Percentiles rank a stretch among this genome's conserved stretches.
Conservation (phyloP, 2,797 vertebrate species). For the Rallus crepitans region DNA sequence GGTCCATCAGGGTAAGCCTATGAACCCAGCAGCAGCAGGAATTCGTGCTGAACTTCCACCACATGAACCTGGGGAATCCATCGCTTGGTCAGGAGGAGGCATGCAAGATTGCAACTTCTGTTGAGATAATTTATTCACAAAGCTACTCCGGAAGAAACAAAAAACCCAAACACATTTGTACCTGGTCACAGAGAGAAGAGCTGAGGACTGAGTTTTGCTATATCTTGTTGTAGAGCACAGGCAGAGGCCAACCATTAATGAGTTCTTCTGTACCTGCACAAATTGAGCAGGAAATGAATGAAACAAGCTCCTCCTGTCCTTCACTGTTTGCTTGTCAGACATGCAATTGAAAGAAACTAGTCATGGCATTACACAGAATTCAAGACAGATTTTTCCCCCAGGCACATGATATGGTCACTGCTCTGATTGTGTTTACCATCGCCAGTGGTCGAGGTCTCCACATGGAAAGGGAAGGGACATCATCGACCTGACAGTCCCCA, state of each 20-base stretch:
- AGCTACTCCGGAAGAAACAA: not conserved
- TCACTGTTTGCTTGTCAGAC: not conserved
- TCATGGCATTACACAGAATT: not conserved
- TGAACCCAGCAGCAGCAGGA: not conserved
- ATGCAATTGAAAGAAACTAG: not conserved
- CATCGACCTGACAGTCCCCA: not conserved
- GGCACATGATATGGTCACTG: not conserved
- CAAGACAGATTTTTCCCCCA: not conserved
- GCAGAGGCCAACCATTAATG: not conserved
- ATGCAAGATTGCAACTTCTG: not conserved
- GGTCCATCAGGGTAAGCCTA: fast-evolving
- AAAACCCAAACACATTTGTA: fast-evolving
- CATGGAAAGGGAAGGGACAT: not conserved
- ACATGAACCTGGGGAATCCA: not conserved
- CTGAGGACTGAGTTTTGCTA: not conserved
- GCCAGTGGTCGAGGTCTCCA: fast-evolving
- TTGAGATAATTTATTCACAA: not conserved
- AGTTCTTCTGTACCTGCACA: not conserved
- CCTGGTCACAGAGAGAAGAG: not conserved
- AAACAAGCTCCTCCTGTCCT: not conserved
- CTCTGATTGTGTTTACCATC: fast-evolving
- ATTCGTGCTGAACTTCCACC: not conserved
- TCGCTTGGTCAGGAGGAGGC: not conserved
- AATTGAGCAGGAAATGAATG: not conserved
- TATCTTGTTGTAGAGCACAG: not conserved